phyloP scores from a whole-genome alignment of 2,888 invertebrate genomes.

The Eurytoma californica region DNA sequence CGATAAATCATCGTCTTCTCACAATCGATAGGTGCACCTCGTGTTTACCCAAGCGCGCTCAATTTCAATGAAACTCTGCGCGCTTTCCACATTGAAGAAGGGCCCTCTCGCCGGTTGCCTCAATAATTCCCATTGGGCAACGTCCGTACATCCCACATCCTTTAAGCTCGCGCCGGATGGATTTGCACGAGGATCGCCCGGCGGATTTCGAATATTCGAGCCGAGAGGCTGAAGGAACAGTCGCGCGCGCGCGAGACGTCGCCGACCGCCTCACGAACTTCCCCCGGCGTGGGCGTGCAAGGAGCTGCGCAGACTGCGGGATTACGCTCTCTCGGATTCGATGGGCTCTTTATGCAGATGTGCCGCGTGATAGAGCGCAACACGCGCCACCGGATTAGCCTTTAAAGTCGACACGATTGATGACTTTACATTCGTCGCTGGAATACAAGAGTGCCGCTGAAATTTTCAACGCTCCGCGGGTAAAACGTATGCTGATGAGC shows the following conservation, averaged over 20 bases:
- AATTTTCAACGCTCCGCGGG: too few relatives aligned
- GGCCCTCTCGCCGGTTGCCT: neutral
- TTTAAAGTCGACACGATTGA: neutral
- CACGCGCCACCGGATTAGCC: neutral
- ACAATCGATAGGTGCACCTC: neutral
- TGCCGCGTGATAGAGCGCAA: neutral
- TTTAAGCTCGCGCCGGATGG: neutral
- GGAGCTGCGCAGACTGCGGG: neutral
- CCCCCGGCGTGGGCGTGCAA: neutral
- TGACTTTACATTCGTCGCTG: neutral
- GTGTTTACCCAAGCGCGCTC: neutral
- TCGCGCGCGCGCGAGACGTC: neutral
- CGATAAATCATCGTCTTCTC: conserved; percentile 14
- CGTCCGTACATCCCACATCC: neutral
- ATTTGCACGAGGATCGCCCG: neutral
- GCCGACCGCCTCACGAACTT: neutral
- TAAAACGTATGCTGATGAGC: too few relatives aligned
- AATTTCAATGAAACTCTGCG: neutral
- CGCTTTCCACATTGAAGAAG: neutral
- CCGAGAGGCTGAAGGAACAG: neutral
- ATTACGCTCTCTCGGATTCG: conserved; percentile 1
- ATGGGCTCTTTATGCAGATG: conserved; percentile 17
- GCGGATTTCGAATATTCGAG: too few relatives aligned
- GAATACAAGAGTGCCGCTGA: neutral
- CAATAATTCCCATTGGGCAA: neutral